phyloP scores from a whole-genome alignment of 2,113 vertebrate genomes.

The Cynopterus brachyotis region DNA sequence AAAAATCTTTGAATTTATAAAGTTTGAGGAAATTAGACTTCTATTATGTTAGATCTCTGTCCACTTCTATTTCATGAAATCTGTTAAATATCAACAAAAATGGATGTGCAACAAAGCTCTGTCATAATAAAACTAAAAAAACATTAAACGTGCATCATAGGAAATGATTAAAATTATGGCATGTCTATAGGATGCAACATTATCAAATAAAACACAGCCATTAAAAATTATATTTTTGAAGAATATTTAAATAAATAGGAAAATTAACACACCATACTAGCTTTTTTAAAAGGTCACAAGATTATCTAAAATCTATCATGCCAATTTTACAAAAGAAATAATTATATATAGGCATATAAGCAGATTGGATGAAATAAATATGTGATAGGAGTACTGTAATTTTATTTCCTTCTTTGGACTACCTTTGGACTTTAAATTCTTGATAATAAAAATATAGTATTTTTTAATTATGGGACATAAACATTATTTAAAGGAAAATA shows the following conservation, averaged over 20 bases:
- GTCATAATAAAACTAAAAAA: slow-evolving; percentile 23
- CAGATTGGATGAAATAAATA: slow-evolving; percentile 16
- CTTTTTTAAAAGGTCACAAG: background rate
- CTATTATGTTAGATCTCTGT: background rate
- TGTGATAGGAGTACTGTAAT: background rate
- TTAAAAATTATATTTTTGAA: slow-evolving; percentile 30
- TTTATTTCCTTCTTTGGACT: background rate
- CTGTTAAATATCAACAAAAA: slow-evolving; percentile 38
- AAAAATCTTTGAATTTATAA: background rate
- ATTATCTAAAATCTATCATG: background rate
- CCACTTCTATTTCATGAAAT: slow-evolving; percentile 38
- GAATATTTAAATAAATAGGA: background rate
- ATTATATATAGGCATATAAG: background rate
- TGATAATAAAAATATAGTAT: background rate
- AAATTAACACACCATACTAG: background rate
- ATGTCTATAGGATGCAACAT: background rate
- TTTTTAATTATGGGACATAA: background rate
- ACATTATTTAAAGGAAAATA: slow-evolving; percentile 9
- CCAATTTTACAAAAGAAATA: background rate
- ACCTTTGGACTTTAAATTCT: background rate
- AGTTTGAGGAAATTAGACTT: slow-evolving; percentile 31
- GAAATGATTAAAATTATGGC: background rate
- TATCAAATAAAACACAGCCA: background rate
- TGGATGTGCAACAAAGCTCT: background rate
- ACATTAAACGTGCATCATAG: background rate